phyloP scores from a whole-genome alignment of 2,888 invertebrate species.

The Busseola fusca region DNA sequence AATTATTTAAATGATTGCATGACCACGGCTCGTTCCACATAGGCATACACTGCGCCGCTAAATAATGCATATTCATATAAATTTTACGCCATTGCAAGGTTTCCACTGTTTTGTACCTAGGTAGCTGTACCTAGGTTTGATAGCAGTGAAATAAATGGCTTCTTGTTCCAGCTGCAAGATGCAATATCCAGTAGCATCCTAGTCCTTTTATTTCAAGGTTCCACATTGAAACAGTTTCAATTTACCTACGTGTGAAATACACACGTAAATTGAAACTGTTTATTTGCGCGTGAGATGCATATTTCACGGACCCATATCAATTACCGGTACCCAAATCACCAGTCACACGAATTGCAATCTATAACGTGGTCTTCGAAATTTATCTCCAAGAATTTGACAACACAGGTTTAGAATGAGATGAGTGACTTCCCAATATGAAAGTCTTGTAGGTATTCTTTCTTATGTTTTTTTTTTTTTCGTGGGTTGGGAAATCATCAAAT shows the following conservation, averaged over 20 bases:
- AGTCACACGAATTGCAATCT: not conserved
- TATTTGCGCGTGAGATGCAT: not conserved
- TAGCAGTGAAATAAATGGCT: slow-evolving; percentile 1
- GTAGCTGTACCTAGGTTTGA: not conserved
- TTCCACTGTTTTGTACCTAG: not conserved
- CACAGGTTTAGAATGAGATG: not conserved
- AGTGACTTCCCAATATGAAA: not conserved
- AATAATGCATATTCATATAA: slow-evolving; percentile 33
- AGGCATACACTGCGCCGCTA: slow-evolving; percentile 14
- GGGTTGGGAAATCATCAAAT: no score
- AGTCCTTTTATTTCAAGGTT: not conserved
- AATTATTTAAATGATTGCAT: slow-evolving; percentile 8
- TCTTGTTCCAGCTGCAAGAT: slow-evolving; percentile 1
- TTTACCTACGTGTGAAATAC: not conserved
- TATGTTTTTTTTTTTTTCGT: no score
- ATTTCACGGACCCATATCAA: not conserved
- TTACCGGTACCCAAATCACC: not conserved
- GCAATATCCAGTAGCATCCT: not conserved
- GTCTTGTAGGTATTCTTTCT: not conserved
- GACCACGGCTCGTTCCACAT: not conserved
- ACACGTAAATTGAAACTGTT: not conserved
- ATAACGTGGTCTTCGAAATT: not conserved
- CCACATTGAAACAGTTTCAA: no score
- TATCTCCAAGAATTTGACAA: not conserved
- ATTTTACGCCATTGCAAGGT: slow-evolving; percentile 30